Evolutionary conservation across 2,888 invertebrate genomes (phyloP).

Genomic region (Drosophila meridionalis): DNA sequence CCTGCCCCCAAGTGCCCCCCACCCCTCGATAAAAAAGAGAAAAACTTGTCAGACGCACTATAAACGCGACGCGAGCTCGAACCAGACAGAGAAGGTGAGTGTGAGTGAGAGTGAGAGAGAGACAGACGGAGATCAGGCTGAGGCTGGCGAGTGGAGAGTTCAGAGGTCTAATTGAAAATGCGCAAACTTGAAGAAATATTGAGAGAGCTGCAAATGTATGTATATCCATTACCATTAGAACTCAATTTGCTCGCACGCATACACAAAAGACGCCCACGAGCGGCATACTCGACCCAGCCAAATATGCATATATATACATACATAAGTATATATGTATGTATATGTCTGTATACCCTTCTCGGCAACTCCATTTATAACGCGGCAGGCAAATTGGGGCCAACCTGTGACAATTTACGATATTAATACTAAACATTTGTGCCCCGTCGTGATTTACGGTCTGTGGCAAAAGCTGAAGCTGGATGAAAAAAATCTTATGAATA

Average conservation of each 20-base stretch:
- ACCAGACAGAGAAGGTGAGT: slow-evolving; percentile 10
- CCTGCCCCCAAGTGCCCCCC: not conserved
- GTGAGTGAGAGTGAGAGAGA: slow-evolving; percentile 9
- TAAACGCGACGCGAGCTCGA: slow-evolving; percentile 39
- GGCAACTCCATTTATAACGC: slow-evolving; percentile 74
- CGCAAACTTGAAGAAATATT: slow-evolving; percentile 75
- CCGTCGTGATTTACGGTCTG: slow-evolving; percentile 74
- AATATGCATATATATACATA: not conserved
- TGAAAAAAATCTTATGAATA: slow-evolving; percentile 8
- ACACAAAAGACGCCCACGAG: slow-evolving; percentile 65
- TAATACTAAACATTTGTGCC: slow-evolving; percentile 83
- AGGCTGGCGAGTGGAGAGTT: slow-evolving; percentile 65
- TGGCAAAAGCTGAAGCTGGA: slow-evolving; percentile 2
- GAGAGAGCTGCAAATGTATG: slow-evolving; percentile 60
- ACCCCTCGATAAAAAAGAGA: slow-evolving; percentile 22
- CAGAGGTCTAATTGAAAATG: slow-evolving; percentile 84
- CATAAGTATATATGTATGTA: too few species aligned
- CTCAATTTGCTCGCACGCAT: slow-evolving; percentile 69
- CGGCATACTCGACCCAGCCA: slow-evolving; percentile 2
- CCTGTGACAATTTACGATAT: slow-evolving; percentile 82
- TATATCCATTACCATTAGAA: slow-evolving; percentile 68
- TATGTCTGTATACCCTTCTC: not conserved
- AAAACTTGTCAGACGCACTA: slow-evolving; percentile 66
- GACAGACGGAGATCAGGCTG: slow-evolving; percentile 16
- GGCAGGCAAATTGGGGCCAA: slow-evolving; percentile 82